These are phyloP conservation scores for Leucoraja erinaceus DNA, from an alignment of 2,113 vertebrate genomes.

Conservation along the genomic window DNA sequence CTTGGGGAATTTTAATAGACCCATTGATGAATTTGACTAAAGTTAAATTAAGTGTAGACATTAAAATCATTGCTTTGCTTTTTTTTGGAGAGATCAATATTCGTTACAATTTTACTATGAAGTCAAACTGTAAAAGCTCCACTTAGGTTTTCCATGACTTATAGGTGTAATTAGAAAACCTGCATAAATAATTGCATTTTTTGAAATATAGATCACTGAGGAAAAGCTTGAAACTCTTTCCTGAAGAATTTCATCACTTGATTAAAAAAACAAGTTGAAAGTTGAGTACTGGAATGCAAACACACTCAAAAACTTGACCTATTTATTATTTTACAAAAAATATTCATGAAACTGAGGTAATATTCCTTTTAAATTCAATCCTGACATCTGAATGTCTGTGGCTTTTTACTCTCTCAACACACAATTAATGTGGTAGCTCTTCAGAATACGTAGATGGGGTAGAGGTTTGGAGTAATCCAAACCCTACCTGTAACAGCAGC, in stretches of 20 bases:
- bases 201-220: conserved; percentile 32
- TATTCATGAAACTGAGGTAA: background rate
- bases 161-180: conserved; percentile 31
- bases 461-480: conserved; percentile 15
- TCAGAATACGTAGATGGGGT: background rate
- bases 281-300: background rate
- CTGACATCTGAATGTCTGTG: background rate
- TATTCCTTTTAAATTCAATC: background rate
- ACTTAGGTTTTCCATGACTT: conserved; percentile 15
- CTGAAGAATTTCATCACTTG: conserved; percentile 12
- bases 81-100: conserved; percentile 15
- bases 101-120: background rate
- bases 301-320: background rate
- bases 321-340: too few relatives aligned
- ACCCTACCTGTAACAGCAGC: background rate
- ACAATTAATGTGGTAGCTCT: background rate
- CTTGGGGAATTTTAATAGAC: background rate
- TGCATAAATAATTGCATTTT: conserved; percentile 36
- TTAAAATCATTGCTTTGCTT: conserved; percentile 33
- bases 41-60: conserved; percentile 17
- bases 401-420: background rate
- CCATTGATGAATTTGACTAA: conserved; percentile 16
- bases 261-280: conserved; percentile 20
- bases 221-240: background rate
- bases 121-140: background rate